Evolutionary conservation across 1,140 invertebrate species (phyloP).

Genomic region (Drosophila fuyamai): DNA sequence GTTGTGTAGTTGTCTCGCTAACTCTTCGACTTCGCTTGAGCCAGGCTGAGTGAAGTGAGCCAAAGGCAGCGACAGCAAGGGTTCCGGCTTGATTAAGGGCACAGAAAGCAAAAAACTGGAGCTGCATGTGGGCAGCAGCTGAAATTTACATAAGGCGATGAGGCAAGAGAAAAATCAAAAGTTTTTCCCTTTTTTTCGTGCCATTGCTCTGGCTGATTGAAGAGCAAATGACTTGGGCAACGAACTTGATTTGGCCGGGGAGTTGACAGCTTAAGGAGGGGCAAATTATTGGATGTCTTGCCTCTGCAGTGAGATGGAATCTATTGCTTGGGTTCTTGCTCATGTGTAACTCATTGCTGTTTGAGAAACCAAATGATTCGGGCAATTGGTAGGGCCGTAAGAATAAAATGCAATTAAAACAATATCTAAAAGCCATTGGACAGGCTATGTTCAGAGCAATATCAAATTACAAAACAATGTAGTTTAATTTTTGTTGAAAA

Average conservation of each 20-base stretch:
- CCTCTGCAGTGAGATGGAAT: constrained; percentile 10
- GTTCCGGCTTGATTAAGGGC: constrained; percentile 77
- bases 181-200: constrained; percentile 33
- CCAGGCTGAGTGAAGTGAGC: constrained; percentile 58
- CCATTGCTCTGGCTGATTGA: constrained; percentile 29
- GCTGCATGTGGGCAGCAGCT: constrained; percentile 67
- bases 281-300: constrained; percentile 29
- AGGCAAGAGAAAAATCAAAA: constrained; percentile 63
- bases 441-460: too few relatives aligned
- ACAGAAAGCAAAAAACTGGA: constrained; percentile 70
- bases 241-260: constrained; percentile 40
- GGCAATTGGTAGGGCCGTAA: too few relatives aligned
- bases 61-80: constrained; percentile 54
- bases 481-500: too few relatives aligned
- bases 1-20: constrained; percentile 60
- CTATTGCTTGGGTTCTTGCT: constrained; percentile 14
- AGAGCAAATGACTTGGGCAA: constrained; percentile 62
- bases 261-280: constrained; percentile 45
- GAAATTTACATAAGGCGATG: constrained; percentile 65
- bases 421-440: too few relatives aligned
- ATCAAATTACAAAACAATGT: too few relatives aligned
- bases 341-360: background rate
- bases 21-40: constrained; percentile 28
- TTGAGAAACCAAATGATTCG: background rate
- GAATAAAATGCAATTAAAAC: too few relatives aligned